Conservation (phyloP, 2,888 invertebrate species). For the Eugnorisma glareosa region DNA sequence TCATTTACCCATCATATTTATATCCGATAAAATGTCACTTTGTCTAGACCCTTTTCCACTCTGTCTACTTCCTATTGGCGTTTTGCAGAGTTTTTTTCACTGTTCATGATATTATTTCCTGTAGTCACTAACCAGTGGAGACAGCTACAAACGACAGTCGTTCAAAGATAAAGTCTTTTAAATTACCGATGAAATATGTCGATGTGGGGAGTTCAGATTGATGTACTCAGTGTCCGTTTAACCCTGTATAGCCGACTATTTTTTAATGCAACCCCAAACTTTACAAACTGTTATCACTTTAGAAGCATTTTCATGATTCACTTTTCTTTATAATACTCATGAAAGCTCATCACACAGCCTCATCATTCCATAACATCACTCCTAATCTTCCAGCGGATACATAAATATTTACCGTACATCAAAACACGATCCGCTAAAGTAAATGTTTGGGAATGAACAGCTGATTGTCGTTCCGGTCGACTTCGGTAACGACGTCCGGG, state of each 20-base stretch:
- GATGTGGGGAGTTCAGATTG: too few species aligned
- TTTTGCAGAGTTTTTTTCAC: background rate
- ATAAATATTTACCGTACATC: slow-evolving; percentile 23
- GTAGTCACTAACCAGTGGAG: background rate
- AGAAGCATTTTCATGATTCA: background rate
- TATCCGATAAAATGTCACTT: background rate
- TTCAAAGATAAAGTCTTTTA: background rate
- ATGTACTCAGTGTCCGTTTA: too few species aligned
- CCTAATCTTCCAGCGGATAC: slow-evolving; percentile 21
- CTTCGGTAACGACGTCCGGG: slow-evolving; percentile 45
- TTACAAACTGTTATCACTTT: background rate
- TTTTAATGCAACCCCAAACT: background rate
- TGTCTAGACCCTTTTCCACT: background rate
- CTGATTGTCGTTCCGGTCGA: slow-evolving; percentile 38
- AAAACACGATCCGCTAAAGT: slow-evolving; percentile 29
- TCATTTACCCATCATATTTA: background rate
- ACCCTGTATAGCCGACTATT: background rate
- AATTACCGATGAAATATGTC: too few species aligned
- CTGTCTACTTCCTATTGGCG: background rate
- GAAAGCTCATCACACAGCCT: background rate
- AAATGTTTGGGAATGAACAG: slow-evolving; percentile 52
- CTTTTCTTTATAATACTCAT: background rate
- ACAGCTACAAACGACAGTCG: too few species aligned
- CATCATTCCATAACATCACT: background rate
- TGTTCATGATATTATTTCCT: background rate